Evolutionary conservation across 2,888 invertebrate species (phyloP).

Genomic region (Limenitis camilla): DNA sequence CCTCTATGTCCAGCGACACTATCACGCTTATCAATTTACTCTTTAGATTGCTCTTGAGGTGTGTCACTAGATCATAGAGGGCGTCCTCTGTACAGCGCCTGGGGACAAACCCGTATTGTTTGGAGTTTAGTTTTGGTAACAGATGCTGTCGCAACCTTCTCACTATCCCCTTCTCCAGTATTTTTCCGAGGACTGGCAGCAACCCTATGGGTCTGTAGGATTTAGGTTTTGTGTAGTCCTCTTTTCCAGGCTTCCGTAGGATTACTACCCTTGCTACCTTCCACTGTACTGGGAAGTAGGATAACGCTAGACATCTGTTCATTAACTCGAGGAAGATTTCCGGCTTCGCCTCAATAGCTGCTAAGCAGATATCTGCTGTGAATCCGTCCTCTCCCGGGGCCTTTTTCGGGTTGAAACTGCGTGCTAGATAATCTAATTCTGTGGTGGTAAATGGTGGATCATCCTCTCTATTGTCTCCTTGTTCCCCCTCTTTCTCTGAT

Average conservation of each 20-base stretch:
- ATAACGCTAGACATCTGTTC: conserved; percentile 12
- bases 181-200: no score
- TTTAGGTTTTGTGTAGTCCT: no score
- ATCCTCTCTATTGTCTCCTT: no score
- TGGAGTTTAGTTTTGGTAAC: conserved; percentile 14
- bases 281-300: conserved; percentile 15
- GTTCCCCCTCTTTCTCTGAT: no score
- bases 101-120: no score
- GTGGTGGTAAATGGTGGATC: no score
- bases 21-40: conserved; percentile 9
- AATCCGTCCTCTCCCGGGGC: conserved; percentile 13
- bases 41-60: conserved; percentile 2
- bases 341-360: not conserved
- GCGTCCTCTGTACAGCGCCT: conserved; percentile 23
- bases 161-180: conserved; percentile 18
- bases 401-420: conserved; percentile 22
- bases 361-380: conserved; percentile 10
- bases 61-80: conserved; percentile 16
- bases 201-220: no score
- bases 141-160: conserved; percentile 16
- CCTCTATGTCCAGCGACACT: conserved; percentile 30
- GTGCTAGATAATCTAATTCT: no score
- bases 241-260: no score
- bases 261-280: conserved; percentile 13
- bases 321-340: not conserved